Evolutionary conservation across 2,113 vertebrate species (phyloP).

Genomic region (Dromaius novaehollandiae): DNA sequence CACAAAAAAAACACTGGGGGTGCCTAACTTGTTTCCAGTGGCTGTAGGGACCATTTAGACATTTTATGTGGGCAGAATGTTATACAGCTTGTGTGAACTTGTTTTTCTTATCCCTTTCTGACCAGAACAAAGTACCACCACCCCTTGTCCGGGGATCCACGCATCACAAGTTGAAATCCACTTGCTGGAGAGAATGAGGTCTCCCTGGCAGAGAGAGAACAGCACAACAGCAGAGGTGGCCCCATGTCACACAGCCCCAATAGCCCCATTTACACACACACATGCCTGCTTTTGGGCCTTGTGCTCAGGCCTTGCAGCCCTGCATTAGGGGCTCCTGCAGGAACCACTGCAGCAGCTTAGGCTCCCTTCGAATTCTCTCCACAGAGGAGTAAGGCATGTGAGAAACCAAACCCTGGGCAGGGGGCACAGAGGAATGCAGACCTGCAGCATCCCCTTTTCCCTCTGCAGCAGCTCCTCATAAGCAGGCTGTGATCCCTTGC

Average conservation of each 20-base stretch:
- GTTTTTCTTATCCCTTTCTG: background rate
- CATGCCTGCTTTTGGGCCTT: background rate
- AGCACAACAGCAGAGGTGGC: background rate
- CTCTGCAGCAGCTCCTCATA: background rate
- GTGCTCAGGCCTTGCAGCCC: background rate
- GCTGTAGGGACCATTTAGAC: background rate
- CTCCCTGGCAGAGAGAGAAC: background rate
- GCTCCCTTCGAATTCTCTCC: background rate
- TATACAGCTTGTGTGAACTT: background rate
- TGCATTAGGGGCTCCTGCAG: background rate
- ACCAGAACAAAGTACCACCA: background rate
- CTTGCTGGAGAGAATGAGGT: no score
- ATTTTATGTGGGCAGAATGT: background rate
- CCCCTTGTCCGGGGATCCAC: background rate
- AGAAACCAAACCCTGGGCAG: background rate
- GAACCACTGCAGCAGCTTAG: background rate
- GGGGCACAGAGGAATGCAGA: background rate
- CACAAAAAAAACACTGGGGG: background rate
- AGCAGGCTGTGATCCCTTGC: background rate
- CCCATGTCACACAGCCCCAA: background rate
- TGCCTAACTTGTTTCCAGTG: accelerated
- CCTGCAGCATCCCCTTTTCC: background rate
- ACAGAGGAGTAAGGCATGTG: background rate
- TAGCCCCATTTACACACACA: background rate
- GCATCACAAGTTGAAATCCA: background rate